Conservation (phyloP, 1,140 invertebrate genomes). For the Planococcus citri region DNA sequence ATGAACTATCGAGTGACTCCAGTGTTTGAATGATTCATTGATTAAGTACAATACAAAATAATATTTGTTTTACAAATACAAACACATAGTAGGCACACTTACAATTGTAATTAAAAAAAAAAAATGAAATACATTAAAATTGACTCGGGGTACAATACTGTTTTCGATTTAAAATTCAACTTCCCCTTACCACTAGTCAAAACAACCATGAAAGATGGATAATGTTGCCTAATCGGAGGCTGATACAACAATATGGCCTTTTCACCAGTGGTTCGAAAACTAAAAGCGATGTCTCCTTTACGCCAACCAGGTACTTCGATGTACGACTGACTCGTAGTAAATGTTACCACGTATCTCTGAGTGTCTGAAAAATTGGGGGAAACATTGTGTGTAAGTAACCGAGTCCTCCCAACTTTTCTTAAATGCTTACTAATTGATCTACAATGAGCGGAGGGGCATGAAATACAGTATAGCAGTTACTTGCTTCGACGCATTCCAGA, state of each 20-base stretch:
- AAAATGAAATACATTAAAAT: too few species aligned
- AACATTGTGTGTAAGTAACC: background rate
- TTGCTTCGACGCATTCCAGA: conserved; percentile 84
- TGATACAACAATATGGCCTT: conserved; percentile 81
- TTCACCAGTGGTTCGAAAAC: conserved; percentile 79
- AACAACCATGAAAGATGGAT: conserved; percentile 80
- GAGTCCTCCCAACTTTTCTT: background rate
- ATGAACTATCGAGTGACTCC: too few species aligned
- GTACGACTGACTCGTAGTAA: conserved; percentile 81
- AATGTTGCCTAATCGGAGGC: conserved; percentile 70
- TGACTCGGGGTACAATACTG: too few species aligned
- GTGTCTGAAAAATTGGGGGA: conserved; percentile 50
- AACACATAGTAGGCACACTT: too few species aligned
- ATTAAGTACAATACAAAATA: too few species aligned
- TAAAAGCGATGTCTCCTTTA: conserved; percentile 81
- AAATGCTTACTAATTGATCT: too few species aligned
- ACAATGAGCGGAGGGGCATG: too few species aligned
- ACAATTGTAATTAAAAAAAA: too few species aligned
- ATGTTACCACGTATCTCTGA: conserved; percentile 82
- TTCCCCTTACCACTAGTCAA: conserved; percentile 54
- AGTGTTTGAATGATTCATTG: too few species aligned
- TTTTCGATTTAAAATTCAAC: too few species aligned
- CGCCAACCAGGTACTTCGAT: conserved; percentile 84
- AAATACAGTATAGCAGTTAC: conserved; percentile 42
- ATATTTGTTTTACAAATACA: too few species aligned